Percentiles rank a stretch among this genome's conserved stretches.
Conservation (phyloP, 2,888 invertebrate genomes). For the Andrena flavipes region DNA sequence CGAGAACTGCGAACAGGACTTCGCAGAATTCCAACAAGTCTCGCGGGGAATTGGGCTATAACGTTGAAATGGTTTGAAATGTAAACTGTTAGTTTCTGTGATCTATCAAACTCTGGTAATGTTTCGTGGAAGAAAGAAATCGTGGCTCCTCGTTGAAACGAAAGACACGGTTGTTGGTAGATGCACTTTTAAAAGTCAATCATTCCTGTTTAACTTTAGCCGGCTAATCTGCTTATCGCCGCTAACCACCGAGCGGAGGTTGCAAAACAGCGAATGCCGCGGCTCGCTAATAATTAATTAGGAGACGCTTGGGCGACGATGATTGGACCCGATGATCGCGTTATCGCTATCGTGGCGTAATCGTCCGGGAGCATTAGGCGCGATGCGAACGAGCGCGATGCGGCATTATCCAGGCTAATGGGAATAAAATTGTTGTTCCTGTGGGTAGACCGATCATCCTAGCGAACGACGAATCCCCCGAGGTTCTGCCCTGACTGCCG, state of each 20-base stretch:
- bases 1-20: conserved; percentile 26
- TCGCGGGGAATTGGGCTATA: not conserved
- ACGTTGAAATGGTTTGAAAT: not conserved
- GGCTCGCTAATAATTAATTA: conserved; percentile 65
- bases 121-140: not conserved
- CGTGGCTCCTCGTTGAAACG: not conserved
- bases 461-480: conserved; percentile 19
- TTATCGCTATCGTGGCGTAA: conserved; percentile 66
- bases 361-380: conserved; percentile 67
- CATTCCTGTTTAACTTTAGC: not conserved
- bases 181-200: too few species aligned
- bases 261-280: conserved; percentile 32
- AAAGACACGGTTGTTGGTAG: not conserved
- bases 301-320: conserved; percentile 54
- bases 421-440: conserved; percentile 73
- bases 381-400: conserved; percentile 63
- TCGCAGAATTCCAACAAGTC: conserved; percentile 13
- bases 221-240: not conserved
- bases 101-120: not conserved
- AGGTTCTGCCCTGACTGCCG: conserved; percentile 25
- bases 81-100: not conserved
- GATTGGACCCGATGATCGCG: conserved; percentile 63
- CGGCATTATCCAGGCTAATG: conserved; percentile 70
- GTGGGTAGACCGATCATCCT: conserved; percentile 27
- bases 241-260: conserved; percentile 27